Conservation (phyloP, 2,797 vertebrate genomes). For the Sarcophilus harrisii region DNA sequence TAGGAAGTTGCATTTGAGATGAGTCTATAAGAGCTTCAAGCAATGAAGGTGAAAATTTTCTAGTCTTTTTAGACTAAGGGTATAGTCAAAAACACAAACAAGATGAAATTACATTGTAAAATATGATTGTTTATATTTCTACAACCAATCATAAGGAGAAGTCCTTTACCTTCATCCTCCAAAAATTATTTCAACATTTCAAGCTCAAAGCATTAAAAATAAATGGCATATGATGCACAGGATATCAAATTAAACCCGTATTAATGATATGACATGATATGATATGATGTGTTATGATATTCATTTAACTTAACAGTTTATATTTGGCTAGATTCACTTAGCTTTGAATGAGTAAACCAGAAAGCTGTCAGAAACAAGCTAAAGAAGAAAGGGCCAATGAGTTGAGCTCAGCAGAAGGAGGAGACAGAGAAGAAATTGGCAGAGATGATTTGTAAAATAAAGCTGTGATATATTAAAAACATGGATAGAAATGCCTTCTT, state of each 20-base stretch:
- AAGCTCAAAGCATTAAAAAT: slow-evolving; percentile 49
- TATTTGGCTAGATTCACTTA: slow-evolving; percentile 48
- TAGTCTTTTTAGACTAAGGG: background rate
- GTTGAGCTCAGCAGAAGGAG: slow-evolving; percentile 62
- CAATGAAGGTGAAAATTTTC: background rate
- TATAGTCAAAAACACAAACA: background rate
- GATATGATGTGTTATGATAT: slow-evolving; percentile 4
- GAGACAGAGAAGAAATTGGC: slow-evolving; percentile 24
- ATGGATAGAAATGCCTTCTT: slow-evolving; percentile 18
- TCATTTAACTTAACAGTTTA: slow-evolving; percentile 53
- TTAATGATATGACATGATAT: slow-evolving; percentile 62
- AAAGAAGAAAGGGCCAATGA: slow-evolving; percentile 29
- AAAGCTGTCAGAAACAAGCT: slow-evolving; percentile 54
- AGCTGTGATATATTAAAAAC: slow-evolving; percentile 41
- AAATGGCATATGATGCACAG: slow-evolving; percentile 24
- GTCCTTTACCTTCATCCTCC: background rate
- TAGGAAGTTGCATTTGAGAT: background rate
- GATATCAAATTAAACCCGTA: slow-evolving; percentile 52
- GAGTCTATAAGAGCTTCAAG: background rate
- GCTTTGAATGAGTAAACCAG: slow-evolving; percentile 41
- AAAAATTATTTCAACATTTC: slow-evolving; percentile 54
- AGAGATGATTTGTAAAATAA: slow-evolving; percentile 20
- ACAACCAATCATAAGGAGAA: slow-evolving; percentile 19
- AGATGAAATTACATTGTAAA: slow-evolving; percentile 30
- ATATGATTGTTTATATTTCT: background rate